These are phyloP conservation scores for Gymnodraco acuticeps DNA, from an alignment of 2,797 vertebrate genomes.

Conservation along the genomic window DNA sequence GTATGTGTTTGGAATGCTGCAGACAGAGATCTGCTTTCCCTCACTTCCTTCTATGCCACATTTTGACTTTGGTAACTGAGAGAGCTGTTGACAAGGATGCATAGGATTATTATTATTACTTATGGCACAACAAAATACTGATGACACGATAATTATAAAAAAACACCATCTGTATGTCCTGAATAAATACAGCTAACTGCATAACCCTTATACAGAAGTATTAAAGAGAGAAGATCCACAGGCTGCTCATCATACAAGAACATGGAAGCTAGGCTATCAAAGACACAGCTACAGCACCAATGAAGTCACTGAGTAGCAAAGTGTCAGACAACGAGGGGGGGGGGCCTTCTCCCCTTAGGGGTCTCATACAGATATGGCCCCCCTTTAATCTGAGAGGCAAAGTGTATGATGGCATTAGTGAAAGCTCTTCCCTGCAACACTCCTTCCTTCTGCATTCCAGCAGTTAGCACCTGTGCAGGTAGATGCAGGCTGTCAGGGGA, in stretches of 20 bases:
- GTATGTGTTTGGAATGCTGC: constrained; percentile 74
- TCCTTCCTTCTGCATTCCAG: constrained; percentile 30
- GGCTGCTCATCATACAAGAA: constrained; percentile 22
- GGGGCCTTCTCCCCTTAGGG: background rate
- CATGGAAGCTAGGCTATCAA: constrained; percentile 22
- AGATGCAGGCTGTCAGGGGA: constrained; percentile 16
- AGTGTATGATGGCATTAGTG: background rate
- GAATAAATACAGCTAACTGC: constrained; percentile 71
- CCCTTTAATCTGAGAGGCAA: background rate
- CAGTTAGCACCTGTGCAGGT: constrained; percentile 53
- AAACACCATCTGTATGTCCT: constrained; percentile 61
- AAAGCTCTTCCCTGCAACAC: constrained; percentile 35
- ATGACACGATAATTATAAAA: constrained; percentile 55
- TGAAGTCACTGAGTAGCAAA: constrained; percentile 34
- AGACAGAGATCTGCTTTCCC: constrained; percentile 66
- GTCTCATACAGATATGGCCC: constrained; percentile 13
- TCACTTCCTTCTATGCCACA: constrained; percentile 75
- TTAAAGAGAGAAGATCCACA: constrained; percentile 72
- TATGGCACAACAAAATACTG: constrained; percentile 76
- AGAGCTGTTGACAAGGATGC: constrained; percentile 56
- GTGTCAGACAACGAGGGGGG: background rate
- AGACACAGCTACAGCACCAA: constrained; percentile 56
- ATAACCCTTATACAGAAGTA: constrained; percentile 59
- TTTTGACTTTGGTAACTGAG: constrained; percentile 79
- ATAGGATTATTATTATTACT: constrained; percentile 59